Conservation (phyloP, 2,888 invertebrate genomes). For the Galerucella calmariensis region DNA sequence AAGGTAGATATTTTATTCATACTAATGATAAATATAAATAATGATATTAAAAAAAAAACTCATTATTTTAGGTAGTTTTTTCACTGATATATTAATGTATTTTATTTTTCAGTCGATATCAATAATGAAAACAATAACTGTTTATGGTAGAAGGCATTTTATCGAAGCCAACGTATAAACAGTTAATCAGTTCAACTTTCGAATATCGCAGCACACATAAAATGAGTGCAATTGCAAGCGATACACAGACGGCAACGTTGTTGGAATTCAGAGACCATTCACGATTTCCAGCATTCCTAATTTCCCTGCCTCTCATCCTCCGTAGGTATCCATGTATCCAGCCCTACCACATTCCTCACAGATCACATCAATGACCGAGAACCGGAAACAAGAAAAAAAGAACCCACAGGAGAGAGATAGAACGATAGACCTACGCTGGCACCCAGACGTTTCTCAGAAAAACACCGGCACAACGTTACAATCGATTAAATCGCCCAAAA, state of each 20-base stretch:
- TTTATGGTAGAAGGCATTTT: background rate
- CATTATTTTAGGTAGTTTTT: background rate
- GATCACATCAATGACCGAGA: conserved; percentile 67
- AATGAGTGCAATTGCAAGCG: conserved; percentile 48
- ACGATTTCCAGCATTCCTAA: conserved; percentile 65
- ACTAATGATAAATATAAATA: background rate
- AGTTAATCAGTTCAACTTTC: conserved; percentile 1
- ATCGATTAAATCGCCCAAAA: conserved; percentile 29
- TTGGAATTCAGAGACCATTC: conserved; percentile 63
- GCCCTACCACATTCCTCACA: conserved; percentile 66
- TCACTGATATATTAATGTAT: background rate
- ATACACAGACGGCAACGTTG: conserved; percentile 54
- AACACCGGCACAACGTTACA: conserved; percentile 43
- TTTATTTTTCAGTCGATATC: background rate
- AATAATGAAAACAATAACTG: background rate
- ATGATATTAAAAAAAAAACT: background rate
- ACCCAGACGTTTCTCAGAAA: conserved; percentile 56
- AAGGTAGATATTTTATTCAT: background rate
- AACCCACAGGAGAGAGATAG: conserved; percentile 49
- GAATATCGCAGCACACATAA: conserved; percentile 3
- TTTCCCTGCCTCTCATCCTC: conserved; percentile 55
- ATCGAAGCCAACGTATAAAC: background rate
- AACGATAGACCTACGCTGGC: conserved; percentile 54
- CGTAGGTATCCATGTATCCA: conserved; percentile 53
- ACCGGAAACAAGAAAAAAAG: conserved; percentile 61